Base-by-base conservation (phyloP, 2,888 invertebrate genomes). In the Leptothorax acervorum region DNA sequence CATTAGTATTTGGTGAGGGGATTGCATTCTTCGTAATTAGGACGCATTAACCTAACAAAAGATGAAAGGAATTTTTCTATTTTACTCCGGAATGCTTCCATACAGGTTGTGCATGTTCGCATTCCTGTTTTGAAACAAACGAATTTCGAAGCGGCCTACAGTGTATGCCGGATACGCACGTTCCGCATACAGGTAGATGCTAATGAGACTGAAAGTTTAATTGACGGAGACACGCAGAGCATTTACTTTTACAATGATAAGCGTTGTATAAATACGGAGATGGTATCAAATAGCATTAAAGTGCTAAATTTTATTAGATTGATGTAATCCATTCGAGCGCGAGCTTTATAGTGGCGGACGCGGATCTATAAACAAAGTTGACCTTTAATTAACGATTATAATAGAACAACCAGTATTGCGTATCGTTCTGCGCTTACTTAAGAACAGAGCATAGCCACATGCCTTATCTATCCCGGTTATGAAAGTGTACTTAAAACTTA, bases 401-500 rank as follows among this genome's bases (percentile, higher is more conserved):
- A 89, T 85, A 90, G 90, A 92, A 92, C 91, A 92, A 94, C 92
- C 94, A 94, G 94, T 94, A 94, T 94, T 94, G 93, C 93, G 91
- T 93, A 93, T 92, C 89, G 90, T 92, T 93, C 91, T 91, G 90
- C 92, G 91, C 89, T 92, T 94, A 94, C 93, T 94, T 94, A 94
- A 94, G 90, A 91, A 90, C 92, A 91, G 91, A 92, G 87, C 92
- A 93, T 91, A 91, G 84, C 31, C 68, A 92, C 68, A 92, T 93
- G 91, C 92, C 92, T 92, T 92, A 88, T 89, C 92, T 78, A 91
- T 91, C 91, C 93, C 93, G 91, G 92, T 94, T 93, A 93, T 90
- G 89, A 92, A 92, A 93, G 93, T 94, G 94, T 94, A 94, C 94
- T 94, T 94, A 94, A 94, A 92, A 94, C 94, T 94, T 94, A 92